Evolutionary conservation across 64 coral and sea anemone genomes (phyloP).

Genomic region (Acropora yongei): DNA sequence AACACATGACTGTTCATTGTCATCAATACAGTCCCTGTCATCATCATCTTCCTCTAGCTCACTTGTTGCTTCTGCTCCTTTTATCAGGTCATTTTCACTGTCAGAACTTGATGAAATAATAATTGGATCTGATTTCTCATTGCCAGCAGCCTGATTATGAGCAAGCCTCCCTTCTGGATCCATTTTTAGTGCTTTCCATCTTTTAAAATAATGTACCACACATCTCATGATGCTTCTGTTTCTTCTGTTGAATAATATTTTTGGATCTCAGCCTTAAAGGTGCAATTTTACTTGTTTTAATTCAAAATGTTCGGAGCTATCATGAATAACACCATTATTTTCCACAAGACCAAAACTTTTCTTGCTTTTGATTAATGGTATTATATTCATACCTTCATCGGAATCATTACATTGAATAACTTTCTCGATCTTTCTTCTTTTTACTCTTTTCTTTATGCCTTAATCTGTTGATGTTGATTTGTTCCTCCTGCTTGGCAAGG

Average conservation of each 20-base stretch:
- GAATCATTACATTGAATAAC: slow-evolving; percentile 8
- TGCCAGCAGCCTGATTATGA: background rate
- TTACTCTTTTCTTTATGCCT: no score
- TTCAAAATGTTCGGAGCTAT: background rate
- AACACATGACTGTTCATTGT: slow-evolving; percentile 68
- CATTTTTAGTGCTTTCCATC: slow-evolving; percentile 52
- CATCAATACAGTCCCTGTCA: slow-evolving; percentile 87
- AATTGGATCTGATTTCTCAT: background rate
- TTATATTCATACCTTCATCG: background rate
- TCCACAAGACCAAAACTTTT: background rate
- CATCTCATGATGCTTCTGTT: slow-evolving; percentile 40
- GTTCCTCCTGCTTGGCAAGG: background rate
- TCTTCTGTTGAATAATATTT: slow-evolving; percentile 45
- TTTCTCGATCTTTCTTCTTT: no score
- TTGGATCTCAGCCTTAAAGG: slow-evolving; percentile 36
- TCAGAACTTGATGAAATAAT: slow-evolving; percentile 3
- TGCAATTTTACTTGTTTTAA: background rate
- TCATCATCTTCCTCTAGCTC: slow-evolving; percentile 77
- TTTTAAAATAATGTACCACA: slow-evolving; percentile 61
- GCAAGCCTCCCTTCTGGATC: background rate
- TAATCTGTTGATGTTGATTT: background rate
- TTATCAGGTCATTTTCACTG: slow-evolving; percentile 6
- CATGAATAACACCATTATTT: background rate
- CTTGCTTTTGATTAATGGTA: background rate
- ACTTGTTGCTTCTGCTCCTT: slow-evolving; percentile 34